These are phyloP conservation scores for Rattus rattus DNA, from an alignment of 2,113 vertebrate genomes.

Conservation along the genomic window DNA sequence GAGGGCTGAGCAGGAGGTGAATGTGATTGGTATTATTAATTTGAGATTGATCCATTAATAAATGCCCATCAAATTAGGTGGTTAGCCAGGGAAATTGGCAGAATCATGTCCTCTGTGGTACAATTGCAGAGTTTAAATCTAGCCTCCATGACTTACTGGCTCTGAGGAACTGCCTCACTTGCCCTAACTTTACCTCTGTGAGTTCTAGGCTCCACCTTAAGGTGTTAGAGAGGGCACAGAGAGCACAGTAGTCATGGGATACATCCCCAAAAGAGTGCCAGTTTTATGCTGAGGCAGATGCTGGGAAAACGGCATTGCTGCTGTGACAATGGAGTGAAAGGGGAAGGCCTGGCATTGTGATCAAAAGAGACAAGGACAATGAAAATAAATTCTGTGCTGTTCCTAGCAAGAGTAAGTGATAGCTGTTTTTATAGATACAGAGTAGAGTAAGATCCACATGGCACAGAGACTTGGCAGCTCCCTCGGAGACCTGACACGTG, in stretches of 20 bases:
- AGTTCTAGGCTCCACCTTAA: not conserved
- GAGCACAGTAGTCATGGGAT: not conserved
- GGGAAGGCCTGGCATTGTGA: not conserved
- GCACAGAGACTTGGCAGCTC: not conserved
- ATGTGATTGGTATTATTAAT: slow-evolving; percentile 6
- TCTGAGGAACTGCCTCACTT: not conserved
- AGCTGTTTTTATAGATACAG: not conserved
- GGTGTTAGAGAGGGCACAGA: not conserved
- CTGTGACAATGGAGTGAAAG: not conserved
- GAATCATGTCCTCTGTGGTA: not conserved
- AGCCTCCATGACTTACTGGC: not conserved
- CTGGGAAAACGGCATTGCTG: not conserved
- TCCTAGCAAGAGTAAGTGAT: not conserved
- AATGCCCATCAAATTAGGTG: not conserved
- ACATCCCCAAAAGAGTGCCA: not conserved
- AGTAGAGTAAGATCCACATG: too few species aligned
- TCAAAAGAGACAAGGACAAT: not conserved
- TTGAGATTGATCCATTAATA: slow-evolving; percentile 53
- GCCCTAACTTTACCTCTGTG: not conserved
- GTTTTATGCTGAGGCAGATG: not conserved
- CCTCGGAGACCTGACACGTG: not conserved
- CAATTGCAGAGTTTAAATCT: not conserved
- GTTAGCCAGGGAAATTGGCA: not conserved
- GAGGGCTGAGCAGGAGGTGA: not conserved
- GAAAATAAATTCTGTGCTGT: not conserved